These are phyloP conservation scores for Leptopilina boulardi DNA, from an alignment of 1,140 invertebrate species.

Conservation along the genomic window DNA sequence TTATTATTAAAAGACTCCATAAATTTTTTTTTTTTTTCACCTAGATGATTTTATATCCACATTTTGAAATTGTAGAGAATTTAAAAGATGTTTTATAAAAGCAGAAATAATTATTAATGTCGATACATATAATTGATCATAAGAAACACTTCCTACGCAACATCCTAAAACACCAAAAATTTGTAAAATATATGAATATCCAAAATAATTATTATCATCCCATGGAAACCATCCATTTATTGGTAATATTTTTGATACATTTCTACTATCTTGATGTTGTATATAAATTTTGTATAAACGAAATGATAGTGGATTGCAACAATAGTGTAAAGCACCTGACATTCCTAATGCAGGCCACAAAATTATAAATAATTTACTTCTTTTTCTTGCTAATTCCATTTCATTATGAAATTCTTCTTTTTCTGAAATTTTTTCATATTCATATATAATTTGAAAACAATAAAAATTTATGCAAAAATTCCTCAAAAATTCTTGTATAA, in stretches of 20 bases:
- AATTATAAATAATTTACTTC: background rate
- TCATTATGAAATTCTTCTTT: background rate
- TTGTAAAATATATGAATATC: conserved; percentile 23
- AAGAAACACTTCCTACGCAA: conserved; percentile 11
- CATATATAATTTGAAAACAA: no score
- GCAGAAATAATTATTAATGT: background rate
- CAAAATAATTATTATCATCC: background rate
- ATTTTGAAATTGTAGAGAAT: background rate
- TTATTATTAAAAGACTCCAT: no score
- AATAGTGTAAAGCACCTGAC: conserved; percentile 16
- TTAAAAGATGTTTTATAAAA: conserved; percentile 2
- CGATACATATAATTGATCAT: conserved; percentile 13
- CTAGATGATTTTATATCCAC: background rate
- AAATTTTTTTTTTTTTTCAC: no score
- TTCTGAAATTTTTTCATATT: background rate
- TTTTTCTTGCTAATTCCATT: background rate
- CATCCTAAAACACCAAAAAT: conserved; percentile 1
- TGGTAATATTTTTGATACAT: background rate
- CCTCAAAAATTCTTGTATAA: no score
- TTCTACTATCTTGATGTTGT: background rate
- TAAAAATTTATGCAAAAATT: no score
- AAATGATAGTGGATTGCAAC: conserved; percentile 7
- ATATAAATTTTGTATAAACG: conserved; percentile 18
- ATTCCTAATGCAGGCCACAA: conserved; percentile 18
- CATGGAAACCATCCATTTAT: conserved; percentile 17